Conservation (phyloP, 2,113 vertebrate genomes). For the Lonchura striata region DNA sequence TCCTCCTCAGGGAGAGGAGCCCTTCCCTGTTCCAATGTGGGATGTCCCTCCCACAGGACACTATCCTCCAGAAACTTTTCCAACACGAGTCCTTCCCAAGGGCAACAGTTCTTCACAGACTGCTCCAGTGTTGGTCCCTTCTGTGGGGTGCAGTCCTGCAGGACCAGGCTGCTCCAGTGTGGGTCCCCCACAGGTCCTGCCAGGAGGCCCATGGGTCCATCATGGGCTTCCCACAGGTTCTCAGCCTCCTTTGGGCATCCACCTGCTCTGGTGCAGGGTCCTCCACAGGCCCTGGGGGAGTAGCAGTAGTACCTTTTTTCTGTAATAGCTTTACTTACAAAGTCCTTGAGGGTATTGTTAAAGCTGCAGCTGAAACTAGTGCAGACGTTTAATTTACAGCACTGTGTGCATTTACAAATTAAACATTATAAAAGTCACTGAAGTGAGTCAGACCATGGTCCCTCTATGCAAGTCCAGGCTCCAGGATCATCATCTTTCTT, state of each 20-base stretch:
- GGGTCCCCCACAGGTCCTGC: neutral
- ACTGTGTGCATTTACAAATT: fast-evolving
- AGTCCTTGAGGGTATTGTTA: neutral
- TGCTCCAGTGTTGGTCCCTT: neutral
- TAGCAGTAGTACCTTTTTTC: neutral
- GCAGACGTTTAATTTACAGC: neutral
- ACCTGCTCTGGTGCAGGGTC: neutral
- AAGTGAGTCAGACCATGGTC: neutral
- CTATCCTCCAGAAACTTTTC: neutral
- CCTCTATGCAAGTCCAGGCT: neutral
- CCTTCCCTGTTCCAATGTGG: neutral
- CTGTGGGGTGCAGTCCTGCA: neutral
- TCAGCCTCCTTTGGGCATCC: neutral
- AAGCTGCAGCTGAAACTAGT: neutral
- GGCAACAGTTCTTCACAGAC: neutral
- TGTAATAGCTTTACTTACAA: neutral
- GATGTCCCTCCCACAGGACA: neutral
- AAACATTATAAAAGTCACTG: neutral
- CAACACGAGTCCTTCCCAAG: neutral
- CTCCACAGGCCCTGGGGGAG: neutral
- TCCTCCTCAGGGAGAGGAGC: neutral
- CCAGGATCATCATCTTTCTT: neutral
- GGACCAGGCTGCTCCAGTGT: neutral
- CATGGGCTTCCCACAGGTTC: neutral
- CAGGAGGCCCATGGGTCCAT: neutral